A percentile compares a stretch with the other conserved stretches of the same genome.
phyloP scores from a whole-genome alignment of 2,113 vertebrate species.

The Corythaixoides concolor region DNA sequence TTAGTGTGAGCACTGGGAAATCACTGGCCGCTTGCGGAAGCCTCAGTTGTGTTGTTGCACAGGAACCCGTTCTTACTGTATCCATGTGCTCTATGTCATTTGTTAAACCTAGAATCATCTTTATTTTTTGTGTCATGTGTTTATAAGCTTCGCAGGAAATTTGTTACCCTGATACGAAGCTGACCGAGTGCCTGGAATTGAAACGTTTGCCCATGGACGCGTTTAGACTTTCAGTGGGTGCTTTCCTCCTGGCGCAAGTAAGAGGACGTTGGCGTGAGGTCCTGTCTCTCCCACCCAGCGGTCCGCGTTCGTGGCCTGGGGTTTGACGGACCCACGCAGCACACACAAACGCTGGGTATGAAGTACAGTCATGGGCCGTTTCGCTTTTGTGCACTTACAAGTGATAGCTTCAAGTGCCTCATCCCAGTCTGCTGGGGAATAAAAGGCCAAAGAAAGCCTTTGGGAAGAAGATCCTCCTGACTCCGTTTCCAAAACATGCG shows the following conservation, averaged over 20 bases:
- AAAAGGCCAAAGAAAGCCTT: conserved; percentile 40
- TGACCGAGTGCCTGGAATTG: not conserved
- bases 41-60: accelerated
- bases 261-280: not conserved
- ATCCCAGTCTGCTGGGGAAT: conserved; percentile 1
- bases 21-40: not conserved
- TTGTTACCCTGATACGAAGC: not conserved
- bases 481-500: not conserved
- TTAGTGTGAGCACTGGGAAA: not conserved
- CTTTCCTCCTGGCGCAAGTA: not conserved
- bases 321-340: not conserved
- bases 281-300: accelerated
- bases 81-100: accelerated
- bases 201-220: not conserved
- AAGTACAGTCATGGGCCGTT: not conserved
- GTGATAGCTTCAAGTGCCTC: conserved; percentile 23
- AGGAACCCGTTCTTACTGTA: not conserved
- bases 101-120: not conserved
- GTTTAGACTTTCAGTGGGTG: not conserved
- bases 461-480: conserved; percentile 9
- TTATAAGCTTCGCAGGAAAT: not conserved
- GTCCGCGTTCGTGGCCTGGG: accelerated
- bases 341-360: not conserved
- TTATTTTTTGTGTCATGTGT: not conserved
- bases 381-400: not conserved